These are phyloP conservation scores for Calcarius lapponicus DNA, from an alignment of 2,797 vertebrate species.

Conservation along the genomic window DNA sequence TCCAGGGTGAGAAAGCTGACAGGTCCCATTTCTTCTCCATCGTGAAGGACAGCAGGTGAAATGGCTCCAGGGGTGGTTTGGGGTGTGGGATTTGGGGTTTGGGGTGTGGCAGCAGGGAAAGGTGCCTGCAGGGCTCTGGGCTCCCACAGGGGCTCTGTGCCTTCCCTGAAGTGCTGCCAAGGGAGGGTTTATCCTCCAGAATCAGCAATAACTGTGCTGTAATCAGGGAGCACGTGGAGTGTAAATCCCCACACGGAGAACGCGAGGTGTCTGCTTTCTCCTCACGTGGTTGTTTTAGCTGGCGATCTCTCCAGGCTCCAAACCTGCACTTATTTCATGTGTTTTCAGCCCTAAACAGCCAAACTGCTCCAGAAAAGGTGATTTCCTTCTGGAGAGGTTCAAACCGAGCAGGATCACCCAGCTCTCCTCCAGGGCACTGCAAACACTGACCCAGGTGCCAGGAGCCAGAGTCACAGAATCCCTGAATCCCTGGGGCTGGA, in stretches of 20 bases:
- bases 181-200: background rate
- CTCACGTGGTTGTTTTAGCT: background rate
- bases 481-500: fast-evolving
- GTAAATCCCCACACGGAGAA: background rate
- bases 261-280: background rate
- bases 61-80: background rate
- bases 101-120: background rate
- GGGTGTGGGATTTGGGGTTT: background rate
- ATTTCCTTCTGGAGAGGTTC: background rate
- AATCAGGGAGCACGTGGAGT: background rate
- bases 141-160: background rate
- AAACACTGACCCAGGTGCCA: background rate
- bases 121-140: background rate
- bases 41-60: fast-evolving
- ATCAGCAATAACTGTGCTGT: background rate
- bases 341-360: background rate
- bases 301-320: background rate
- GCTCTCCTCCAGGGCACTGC: background rate
- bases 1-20: background rate
- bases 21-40: background rate
- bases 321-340: background rate
- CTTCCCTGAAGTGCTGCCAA: background rate
- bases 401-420: fast-evolving
- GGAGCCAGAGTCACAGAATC: background rate
- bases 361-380: background rate